A percentile compares a stretch with the other conserved stretches of the same genome.
Evolutionary conservation across 2,113 vertebrate genomes (phyloP).

Genomic region (Crocuta crocuta): DNA sequence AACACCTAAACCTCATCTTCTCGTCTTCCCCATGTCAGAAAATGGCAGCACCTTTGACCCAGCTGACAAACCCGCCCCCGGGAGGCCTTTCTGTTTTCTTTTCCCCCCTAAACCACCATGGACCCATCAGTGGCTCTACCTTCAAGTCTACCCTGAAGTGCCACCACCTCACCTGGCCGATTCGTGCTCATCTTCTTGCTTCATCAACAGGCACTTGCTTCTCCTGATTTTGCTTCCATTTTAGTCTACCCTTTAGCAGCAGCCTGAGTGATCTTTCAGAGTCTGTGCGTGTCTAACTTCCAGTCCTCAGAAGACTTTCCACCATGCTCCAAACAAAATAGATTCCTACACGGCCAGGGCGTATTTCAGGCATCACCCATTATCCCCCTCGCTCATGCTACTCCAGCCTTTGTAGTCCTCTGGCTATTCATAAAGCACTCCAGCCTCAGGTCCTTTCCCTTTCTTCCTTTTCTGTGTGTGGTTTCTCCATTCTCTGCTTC

Average conservation of each 20-base stretch:
- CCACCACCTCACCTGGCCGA: rapidly evolving
- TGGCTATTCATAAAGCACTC: neutral
- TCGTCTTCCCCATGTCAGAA: rapidly evolving
- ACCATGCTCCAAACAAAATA: neutral
- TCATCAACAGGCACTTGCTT: neutral
- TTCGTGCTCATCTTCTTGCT: no score
- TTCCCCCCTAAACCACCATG: neutral
- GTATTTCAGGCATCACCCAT: rapidly evolving
- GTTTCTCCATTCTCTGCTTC: neutral
- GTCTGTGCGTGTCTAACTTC: neutral
- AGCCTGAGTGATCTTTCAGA: no score
- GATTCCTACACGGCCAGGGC: no score
- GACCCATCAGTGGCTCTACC: neutral
- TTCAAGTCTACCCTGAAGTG: neutral
- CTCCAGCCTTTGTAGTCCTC: neutral
- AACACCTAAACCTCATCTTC: no score
- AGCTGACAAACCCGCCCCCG: neutral
- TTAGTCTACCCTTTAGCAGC: neutral
- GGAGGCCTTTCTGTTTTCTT: no score
- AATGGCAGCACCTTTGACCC: neutral
- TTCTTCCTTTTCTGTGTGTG: neutral
- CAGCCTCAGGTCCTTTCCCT: neutral
- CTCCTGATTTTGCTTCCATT: neutral
- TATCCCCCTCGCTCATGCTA: neutral
- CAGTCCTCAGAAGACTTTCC: neutral